Evolutionary conservation across 2,113 vertebrate genomes (phyloP), one percentile per base, ranked within the genome.

Genomic region (Lipophrys pholis): DNA sequence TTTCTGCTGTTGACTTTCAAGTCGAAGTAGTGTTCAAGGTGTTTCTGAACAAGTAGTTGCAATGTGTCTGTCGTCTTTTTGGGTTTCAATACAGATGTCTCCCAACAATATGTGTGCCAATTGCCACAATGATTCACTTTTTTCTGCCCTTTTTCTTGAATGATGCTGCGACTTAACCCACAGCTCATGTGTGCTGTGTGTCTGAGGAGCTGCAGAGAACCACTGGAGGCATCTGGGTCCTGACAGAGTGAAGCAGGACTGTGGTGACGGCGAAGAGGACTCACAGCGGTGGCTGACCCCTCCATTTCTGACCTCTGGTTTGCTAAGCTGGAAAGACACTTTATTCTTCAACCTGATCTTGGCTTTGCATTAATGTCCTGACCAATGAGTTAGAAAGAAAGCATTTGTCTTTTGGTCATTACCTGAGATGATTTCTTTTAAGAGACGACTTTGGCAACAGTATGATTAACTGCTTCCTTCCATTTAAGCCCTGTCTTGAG

Each of bases 391-490:
- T 73, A 85, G 36, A 82, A 82, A 85, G 77, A 79, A 76, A 84
- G 87, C 73, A 84, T 78, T 85, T 88, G 80, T 82, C 59, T 78
- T 51, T 65, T 68, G 82, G 84, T 90, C 87, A 87, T 85, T 87
- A 87, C 84, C 87, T 90, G 71, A 77, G 79, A 92, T 85, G 75
- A 83, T 85, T 84, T 73, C 80, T 84, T 89, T 90, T 79, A 67
- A 63, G 78, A 88, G 73, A 89, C 73, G 67, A 80, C 90, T 89
- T 78, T 78, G 80, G 66, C 73, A 85, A 57, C 62, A 63, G 73
- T 56, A 64, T 86, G 80, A 91, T 89, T 93, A 87, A 90, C 80
- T 79, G 59, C 85, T 82, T 91, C 82, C 69, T 81, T 88, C 84
- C 79, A 83, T 91, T 90, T 84, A 64, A 68, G 7, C 66, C 57